phyloP scores from a whole-genome alignment of 2,888 invertebrate species.

The Tuberolachnus salignus region DNA sequence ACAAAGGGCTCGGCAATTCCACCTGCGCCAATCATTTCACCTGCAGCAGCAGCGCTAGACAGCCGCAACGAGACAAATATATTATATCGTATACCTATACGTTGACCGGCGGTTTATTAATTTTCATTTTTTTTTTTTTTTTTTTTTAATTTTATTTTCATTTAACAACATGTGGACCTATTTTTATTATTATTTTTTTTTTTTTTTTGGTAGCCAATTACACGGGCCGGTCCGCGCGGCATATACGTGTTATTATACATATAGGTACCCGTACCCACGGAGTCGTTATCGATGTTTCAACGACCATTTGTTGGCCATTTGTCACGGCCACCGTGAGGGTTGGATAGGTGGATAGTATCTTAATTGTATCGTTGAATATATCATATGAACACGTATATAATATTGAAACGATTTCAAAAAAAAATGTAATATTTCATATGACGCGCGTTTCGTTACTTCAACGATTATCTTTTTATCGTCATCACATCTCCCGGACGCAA shows the following conservation, averaged over 20 bases:
- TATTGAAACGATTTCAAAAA: no score
- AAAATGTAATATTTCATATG: no score
- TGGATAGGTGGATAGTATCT: background rate
- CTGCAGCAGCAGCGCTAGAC: slow-evolving; percentile 18
- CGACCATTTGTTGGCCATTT: slow-evolving; percentile 41
- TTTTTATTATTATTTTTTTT: slow-evolving; percentile 27
- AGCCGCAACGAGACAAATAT: slow-evolving; percentile 9
- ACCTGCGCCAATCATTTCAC: slow-evolving; percentile 48
- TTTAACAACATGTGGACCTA: slow-evolving; percentile 28
- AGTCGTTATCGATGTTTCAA: slow-evolving; percentile 34
- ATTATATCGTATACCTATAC: background rate
- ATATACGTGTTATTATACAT: background rate
- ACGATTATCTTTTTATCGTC: background rate
- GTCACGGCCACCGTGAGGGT: slow-evolving; percentile 23
- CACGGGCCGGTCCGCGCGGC: slow-evolving; percentile 29
- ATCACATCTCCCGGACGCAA: background rate
- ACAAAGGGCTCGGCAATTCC: slow-evolving; percentile 45
- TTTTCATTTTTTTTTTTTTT: slow-evolving; percentile 41
- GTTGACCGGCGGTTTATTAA: slow-evolving; percentile 8
- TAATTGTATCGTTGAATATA: slow-evolving; percentile 26
- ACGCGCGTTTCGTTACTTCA: no score
- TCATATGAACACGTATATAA: no score
- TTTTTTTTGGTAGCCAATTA: slow-evolving; percentile 50
- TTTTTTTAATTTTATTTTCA: slow-evolving; percentile 37
- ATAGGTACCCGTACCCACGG: no score